A percentile compares a stretch with the other conserved stretches of the same genome.
Evolutionary conservation across 2,113 vertebrate species (phyloP).

Genomic region (Lepus europaeus): DNA sequence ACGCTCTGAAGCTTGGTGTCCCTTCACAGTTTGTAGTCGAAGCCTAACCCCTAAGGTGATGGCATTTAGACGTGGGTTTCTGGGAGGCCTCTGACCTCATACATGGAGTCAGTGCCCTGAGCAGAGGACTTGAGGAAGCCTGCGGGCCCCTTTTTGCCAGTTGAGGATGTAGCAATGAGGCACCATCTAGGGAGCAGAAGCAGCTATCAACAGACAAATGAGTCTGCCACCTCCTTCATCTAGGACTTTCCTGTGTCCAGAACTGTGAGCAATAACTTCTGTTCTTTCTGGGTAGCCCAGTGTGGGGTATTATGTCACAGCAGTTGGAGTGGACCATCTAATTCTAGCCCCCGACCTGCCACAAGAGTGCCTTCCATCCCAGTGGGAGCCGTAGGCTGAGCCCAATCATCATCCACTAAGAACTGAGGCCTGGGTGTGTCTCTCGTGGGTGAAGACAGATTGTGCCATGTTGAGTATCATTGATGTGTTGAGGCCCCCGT

Average conservation of each 20-base stretch:
- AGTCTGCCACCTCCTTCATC: neutral
- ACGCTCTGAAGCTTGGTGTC: neutral
- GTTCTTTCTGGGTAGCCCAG: neutral
- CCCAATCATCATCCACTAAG: neutral
- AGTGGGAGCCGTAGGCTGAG: neutral
- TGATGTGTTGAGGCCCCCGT: neutral
- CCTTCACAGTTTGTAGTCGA: neutral
- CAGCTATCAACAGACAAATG: neutral
- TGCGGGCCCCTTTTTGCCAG: neutral
- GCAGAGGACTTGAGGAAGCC: neutral
- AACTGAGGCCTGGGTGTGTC: neutral
- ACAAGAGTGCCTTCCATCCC: neutral
- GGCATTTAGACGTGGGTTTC: neutral
- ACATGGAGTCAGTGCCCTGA: too few species aligned
- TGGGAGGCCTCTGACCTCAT: neutral
- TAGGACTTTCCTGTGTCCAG: neutral
- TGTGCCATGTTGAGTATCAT: neutral
- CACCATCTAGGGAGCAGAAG: neutral
- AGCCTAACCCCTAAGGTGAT: neutral
- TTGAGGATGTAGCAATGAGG: neutral
- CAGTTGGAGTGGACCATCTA: neutral
- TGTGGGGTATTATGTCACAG: neutral
- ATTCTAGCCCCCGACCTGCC: neutral
- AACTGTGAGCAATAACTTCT: neutral
- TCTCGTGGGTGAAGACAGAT: neutral